phyloP scores from a whole-genome alignment of 2,113 vertebrate genomes.

The Glareola pratincola region DNA sequence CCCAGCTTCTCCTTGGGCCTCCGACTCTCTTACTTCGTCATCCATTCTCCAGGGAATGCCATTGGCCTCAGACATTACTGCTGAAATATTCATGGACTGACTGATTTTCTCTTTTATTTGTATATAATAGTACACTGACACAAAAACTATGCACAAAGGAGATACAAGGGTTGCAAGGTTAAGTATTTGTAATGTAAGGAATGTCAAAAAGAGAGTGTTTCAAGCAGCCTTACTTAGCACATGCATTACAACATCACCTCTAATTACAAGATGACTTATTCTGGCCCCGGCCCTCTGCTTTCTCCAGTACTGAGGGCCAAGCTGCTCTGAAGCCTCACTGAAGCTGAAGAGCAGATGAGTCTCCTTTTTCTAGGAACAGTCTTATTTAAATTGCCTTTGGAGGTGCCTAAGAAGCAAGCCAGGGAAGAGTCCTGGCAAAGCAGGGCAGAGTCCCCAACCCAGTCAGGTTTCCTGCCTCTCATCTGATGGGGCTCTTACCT shows the following conservation, averaged over 20 bases:
- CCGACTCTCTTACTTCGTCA: accelerated
- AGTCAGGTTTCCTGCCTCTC: background rate
- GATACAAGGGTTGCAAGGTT: background rate
- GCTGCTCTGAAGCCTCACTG: background rate
- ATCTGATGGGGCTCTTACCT: background rate
- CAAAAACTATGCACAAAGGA: background rate
- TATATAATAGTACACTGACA: background rate
- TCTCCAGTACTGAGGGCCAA: accelerated
- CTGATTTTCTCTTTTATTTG: background rate
- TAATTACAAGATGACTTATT: background rate
- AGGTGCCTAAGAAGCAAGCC: background rate
- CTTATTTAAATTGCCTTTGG: background rate
- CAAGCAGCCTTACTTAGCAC: background rate
- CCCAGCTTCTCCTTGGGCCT: background rate
- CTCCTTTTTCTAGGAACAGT: background rate
- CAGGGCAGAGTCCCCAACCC: background rate
- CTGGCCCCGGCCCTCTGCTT: background rate
- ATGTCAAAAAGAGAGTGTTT: background rate
- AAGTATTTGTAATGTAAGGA: background rate
- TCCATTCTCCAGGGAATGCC: background rate
- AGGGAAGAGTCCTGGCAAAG: background rate
- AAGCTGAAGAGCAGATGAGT: background rate
- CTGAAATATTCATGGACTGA: background rate
- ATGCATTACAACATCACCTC: background rate
- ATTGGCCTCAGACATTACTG: background rate